Evolutionary conservation across 2,888 invertebrate genomes (phyloP).

Genomic region (Hyposoter didymator): DNA sequence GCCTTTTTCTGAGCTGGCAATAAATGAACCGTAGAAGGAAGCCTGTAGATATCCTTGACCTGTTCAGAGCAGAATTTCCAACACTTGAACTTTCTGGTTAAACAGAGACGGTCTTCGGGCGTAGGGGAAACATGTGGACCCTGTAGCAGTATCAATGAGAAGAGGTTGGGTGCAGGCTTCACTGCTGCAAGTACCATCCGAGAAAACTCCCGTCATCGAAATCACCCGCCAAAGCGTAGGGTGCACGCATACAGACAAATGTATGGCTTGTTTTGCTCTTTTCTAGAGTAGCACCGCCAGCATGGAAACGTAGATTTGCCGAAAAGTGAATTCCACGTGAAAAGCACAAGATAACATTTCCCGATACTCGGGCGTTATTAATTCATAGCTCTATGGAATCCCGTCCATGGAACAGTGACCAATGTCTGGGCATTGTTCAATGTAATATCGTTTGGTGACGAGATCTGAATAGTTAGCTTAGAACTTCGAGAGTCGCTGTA

Average conservation of each 20-base stretch:
- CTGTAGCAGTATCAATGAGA: constrained; percentile 31
- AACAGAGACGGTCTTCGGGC: not conserved
- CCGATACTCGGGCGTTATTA: not conserved
- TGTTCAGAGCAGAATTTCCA: not conserved
- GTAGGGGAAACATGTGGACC: not conserved
- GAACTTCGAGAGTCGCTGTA: not conserved
- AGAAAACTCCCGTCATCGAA: constrained; percentile 30
- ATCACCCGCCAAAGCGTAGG: constrained; percentile 9
- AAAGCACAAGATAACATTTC: not conserved
- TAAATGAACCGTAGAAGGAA: not conserved
- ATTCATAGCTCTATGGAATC: constrained; percentile 9
- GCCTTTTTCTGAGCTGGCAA: not conserved
- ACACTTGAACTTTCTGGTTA: not conserved
- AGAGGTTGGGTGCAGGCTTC: constrained; percentile 5
- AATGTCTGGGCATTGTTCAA: constrained; percentile 17
- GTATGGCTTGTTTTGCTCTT: constrained; percentile 15
- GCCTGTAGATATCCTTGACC: not conserved
- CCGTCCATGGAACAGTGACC: constrained; percentile 13
- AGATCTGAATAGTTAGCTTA: not conserved
- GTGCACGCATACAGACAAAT: constrained; percentile 4
- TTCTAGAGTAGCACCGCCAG: constrained; percentile 7
- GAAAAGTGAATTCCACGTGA: not conserved
- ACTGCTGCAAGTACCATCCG: constrained; percentile 36
- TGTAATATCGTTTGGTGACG: constrained; percentile 16
- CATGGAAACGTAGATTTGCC: not conserved